Evolutionary conservation across 2,113 vertebrate genomes (phyloP).

Genomic region (Alaudala cheleensis): DNA sequence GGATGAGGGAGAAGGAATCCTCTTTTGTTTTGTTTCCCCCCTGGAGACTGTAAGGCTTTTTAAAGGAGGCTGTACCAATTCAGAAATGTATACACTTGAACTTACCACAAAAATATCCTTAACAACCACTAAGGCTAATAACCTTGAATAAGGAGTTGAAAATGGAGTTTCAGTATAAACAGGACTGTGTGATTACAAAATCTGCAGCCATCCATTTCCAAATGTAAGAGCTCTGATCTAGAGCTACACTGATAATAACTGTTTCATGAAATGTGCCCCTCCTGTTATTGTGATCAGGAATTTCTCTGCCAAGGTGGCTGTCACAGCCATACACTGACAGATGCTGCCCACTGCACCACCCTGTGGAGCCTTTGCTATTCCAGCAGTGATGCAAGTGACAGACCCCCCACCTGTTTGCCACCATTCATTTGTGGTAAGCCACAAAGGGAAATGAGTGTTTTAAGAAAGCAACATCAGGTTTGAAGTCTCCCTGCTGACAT

Average conservation of each 20-base stretch:
- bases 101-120: not conserved
- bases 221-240: not conserved
- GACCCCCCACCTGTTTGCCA: not conserved
- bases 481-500: not conserved
- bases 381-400: not conserved
- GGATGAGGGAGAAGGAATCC: not conserved
- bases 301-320: not conserved
- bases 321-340: accelerated
- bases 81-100: not conserved
- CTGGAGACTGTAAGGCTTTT: not conserved
- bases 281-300: not conserved
- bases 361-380: not conserved
- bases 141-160: not conserved
- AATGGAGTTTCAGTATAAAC: not conserved
- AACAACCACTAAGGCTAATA: not conserved
- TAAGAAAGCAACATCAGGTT: not conserved
- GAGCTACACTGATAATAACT: not conserved
- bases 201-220: not conserved
- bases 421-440: not conserved
- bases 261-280: not conserved
- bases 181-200: not conserved
- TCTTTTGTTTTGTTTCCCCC: not conserved
- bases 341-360: not conserved
- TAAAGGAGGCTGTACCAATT: not conserved
- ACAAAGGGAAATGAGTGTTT: not conserved